Base-by-base conservation (phyloP, 2,797 vertebrate genomes). In the Sebastes itinus region DNA sequence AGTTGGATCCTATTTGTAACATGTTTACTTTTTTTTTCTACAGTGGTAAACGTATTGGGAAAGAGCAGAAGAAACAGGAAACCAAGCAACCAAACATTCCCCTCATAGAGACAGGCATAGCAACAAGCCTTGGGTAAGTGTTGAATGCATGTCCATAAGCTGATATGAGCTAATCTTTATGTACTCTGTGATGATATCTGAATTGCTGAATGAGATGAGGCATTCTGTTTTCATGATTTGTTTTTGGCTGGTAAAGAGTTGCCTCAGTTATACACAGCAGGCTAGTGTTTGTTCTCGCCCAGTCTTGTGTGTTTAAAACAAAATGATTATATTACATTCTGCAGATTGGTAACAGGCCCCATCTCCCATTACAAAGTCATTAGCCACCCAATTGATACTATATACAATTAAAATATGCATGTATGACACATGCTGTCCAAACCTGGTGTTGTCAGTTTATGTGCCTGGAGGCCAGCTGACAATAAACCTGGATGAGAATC, bases 81-180 rank as follows among this genome's bases (percentile, higher is more conserved):
- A 93, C 79, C 80, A 95, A 96, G 23, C 88, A 92, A 69, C 85
- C 80, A 14, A 93, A 72, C 35, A 88, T 96, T 88, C 91, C 97
- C 28, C 95, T 97, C 82, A 92, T 98, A 90, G 97, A 99, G 67
- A 96, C 84, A 23, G 95, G 97, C 85, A 91, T 97, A 58, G 97
- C 98, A 54, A 96, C 97, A 4, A 96, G 25, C 68, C 96, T 98
- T 18, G 98, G 98, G 98, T 98, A 88, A 93, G 94, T 88, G 33
- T 80, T 52, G 54, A 69, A 30, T 7, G 16, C 22, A 14, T 35
- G 6, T 59, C 27, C n/a, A 35, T 18, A 22, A n/a, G 18, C 14
- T 59, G 7, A 42, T 59, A 11, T 52, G n/a, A n/a, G 38, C 7
- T 20, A 12, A 22, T 33, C 5, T 56, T 32, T 12, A 7, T 28